Evolutionary conservation across 2,888 invertebrate species (phyloP).

Genomic region (Rhingia campestris): DNA sequence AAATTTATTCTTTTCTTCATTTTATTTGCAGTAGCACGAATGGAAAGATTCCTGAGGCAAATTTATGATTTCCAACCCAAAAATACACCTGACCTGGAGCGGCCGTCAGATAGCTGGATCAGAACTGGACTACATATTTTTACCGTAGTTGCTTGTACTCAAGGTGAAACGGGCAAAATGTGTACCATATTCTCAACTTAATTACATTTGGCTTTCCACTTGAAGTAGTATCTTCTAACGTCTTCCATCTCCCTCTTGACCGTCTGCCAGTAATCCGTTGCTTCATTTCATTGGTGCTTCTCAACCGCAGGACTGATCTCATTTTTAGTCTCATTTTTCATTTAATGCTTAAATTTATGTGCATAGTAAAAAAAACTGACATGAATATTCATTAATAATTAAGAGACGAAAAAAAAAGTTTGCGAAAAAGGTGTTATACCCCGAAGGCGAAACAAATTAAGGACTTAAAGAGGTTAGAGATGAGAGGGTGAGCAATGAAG

Average conservation of each 20-base stretch:
- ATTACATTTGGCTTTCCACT: slow-evolving; percentile 61
- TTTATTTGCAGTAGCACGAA: slow-evolving; percentile 64
- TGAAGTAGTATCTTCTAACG: slow-evolving; percentile 14
- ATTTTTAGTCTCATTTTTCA: slow-evolving; percentile 63
- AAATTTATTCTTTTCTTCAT: slow-evolving; percentile 68
- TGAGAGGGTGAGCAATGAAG: slow-evolving; percentile 1
- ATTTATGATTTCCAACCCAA: slow-evolving; percentile 63
- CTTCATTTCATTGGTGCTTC: slow-evolving; percentile 5
- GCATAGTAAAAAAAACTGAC: slow-evolving; percentile 54
- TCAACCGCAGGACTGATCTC: slow-evolving; percentile 29
- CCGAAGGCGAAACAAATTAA: slow-evolving; percentile 67
- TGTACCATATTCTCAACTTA: slow-evolving; percentile 64
- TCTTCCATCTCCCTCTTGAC: background rate
- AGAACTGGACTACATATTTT: slow-evolving; percentile 55
- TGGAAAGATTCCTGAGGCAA: slow-evolving; percentile 58
- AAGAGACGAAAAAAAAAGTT: slow-evolving; percentile 21
- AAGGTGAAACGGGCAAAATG: slow-evolving; percentile 52
- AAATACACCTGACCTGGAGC: slow-evolving; percentile 57
- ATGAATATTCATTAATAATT: slow-evolving; percentile 73
- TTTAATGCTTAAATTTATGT: slow-evolving; percentile 61
- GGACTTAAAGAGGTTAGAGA: slow-evolving; percentile 43
- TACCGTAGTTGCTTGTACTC: slow-evolving; percentile 32
- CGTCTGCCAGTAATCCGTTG: slow-evolving; percentile 1
- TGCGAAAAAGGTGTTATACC: slow-evolving; percentile 55
- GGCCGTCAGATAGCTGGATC: slow-evolving; percentile 47